These are phyloP conservation scores for Ictalurus punctatus DNA, from an alignment of 2,113 vertebrate species.

Conservation along the genomic window DNA sequence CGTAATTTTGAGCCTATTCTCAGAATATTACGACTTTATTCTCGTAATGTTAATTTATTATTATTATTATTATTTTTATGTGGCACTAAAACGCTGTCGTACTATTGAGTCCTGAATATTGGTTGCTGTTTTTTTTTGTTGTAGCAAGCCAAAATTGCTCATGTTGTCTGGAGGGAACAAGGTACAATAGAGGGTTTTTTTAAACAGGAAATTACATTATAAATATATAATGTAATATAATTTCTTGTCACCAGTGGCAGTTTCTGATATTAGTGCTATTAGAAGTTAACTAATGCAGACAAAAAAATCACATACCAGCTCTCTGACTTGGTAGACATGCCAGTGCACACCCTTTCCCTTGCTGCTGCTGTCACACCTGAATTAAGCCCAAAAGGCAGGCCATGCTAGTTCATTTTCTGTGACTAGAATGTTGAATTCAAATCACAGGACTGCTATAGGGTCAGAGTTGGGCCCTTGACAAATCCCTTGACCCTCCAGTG, in stretches of 20 bases:
- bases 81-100: no score
- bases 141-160: not conserved
- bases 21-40: no score
- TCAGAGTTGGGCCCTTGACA: not conserved
- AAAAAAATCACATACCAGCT: not conserved
- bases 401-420: not conserved
- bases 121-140: not conserved
- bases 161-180: not conserved
- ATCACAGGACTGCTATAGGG: not conserved
- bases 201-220: not conserved
- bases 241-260: not conserved
- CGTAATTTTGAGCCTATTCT: no score
- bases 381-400: not conserved
- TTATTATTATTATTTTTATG: no score
- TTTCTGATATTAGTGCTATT: not conserved
- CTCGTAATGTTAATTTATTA: no score
- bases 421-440: not conserved
- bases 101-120: no score
- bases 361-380: not conserved
- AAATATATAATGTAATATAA: not conserved
- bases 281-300: not conserved
- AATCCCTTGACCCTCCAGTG: not conserved
- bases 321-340: not conserved
- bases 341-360: not conserved
- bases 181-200: not conserved